A percentile compares a stretch with the other conserved stretches of the same genome.
These are phyloP conservation scores for Perithous albicinctus DNA, from an alignment of 2,888 invertebrate genomes.

Conservation along the genomic window DNA sequence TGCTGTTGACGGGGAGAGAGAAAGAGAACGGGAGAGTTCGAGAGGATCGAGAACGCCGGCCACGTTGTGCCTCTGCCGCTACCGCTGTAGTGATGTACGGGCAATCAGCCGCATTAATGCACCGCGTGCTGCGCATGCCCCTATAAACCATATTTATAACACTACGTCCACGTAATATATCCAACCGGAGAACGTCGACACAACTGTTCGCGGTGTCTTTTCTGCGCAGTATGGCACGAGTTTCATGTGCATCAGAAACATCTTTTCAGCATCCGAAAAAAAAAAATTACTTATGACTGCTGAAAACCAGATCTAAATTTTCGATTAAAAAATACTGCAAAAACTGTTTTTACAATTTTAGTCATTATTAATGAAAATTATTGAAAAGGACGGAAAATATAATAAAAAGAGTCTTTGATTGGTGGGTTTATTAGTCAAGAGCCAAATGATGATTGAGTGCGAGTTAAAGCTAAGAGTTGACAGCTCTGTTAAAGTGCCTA, in stretches of 20 bases:
- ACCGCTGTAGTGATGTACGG: constrained; percentile 80
- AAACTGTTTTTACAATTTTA: background rate
- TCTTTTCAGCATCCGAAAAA: background rate
- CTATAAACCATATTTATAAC: constrained; percentile 83
- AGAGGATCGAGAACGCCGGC: constrained; percentile 39
- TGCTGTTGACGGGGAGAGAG: constrained; percentile 61
- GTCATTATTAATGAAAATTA: background rate
- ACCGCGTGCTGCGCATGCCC: constrained; percentile 77
- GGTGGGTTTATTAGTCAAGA: background rate
- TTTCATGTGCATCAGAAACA: background rate
- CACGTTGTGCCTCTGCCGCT: constrained; percentile 35
- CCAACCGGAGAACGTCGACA: constrained; percentile 45
- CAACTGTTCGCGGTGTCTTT: constrained; percentile 13
- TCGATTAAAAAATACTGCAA: background rate
- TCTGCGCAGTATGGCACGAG: background rate
- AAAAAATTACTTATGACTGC: background rate
- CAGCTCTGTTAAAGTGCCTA: constrained; percentile 56
- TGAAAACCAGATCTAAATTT: background rate
- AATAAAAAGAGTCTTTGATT: background rate
- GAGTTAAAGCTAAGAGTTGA: constrained; percentile 43
- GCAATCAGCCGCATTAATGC: constrained; percentile 84
- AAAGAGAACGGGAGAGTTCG: constrained; percentile 58
- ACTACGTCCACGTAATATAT: constrained; percentile 73
- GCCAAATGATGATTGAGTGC: constrained; percentile 32
- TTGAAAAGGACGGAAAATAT: background rate